Conservation (phyloP, 2,113 vertebrate species). For the Sorex fumeus region DNA sequence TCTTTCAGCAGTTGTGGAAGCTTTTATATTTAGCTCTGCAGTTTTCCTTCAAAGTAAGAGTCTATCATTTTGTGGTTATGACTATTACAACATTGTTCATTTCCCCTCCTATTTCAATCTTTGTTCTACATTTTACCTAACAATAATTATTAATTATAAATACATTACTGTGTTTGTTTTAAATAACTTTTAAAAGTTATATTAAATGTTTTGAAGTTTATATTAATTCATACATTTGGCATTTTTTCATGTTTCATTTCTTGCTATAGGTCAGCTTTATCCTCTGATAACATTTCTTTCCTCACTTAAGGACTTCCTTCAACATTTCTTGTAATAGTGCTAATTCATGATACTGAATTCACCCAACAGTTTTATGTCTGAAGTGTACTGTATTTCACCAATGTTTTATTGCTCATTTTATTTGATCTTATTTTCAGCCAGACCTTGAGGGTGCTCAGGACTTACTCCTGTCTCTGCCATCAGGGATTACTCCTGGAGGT, state of each 20-base stretch:
- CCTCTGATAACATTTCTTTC: neutral
- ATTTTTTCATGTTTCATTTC: neutral
- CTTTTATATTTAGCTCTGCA: neutral
- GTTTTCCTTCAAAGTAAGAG: neutral
- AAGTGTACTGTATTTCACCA: neutral
- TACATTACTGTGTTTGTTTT: neutral
- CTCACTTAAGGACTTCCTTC: neutral
- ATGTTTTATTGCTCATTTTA: too few species aligned
- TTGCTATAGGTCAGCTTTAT: neutral
- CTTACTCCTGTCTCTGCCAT: too few species aligned
- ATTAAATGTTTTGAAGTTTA: neutral
- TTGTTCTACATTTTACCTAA: neutral
- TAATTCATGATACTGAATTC: neutral
- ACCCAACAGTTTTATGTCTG: neutral
- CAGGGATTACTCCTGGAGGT: too few species aligned
- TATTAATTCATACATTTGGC: neutral
- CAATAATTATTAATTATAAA: neutral
- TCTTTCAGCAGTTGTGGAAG: neutral
- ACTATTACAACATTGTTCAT: neutral
- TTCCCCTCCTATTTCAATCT: neutral
- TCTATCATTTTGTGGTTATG: neutral
- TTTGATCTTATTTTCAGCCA: too few species aligned
- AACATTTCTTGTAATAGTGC: neutral
- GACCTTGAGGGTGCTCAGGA: too few species aligned
- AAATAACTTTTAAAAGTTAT: neutral